Conservation (phyloP, 2,113 vertebrate species). For the Strix uralensis region DNA sequence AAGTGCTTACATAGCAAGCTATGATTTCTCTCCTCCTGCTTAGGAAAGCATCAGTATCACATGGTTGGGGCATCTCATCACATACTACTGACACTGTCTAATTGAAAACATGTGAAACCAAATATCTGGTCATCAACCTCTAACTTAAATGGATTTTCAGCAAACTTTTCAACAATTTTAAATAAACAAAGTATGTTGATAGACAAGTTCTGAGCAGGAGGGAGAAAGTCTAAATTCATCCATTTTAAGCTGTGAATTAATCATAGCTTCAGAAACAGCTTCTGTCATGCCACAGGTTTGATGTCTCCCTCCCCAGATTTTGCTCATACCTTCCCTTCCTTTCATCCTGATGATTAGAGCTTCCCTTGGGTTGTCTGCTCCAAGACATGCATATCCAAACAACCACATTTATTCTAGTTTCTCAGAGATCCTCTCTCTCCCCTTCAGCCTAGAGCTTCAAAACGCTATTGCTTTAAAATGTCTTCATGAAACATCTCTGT, state of each 20-base stretch:
- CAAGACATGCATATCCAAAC: slow-evolving; percentile 10
- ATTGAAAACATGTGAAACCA: neutral
- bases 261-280: slow-evolving; percentile 3
- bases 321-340: slow-evolving; percentile 26
- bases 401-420: neutral
- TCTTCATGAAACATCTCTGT: neutral
- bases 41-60: neutral
- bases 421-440: neutral
- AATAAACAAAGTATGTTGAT: neutral
- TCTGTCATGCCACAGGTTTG: slow-evolving; percentile 17
- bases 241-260: slow-evolving; percentile 17
- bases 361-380: slow-evolving; percentile 24
- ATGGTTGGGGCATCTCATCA: neutral
- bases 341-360: slow-evolving; percentile 14
- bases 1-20: neutral
- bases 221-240: neutral
- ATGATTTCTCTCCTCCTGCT: neutral
- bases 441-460: neutral
- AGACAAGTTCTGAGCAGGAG: neutral
- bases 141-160: neutral
- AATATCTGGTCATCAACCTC: neutral
- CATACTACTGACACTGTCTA: neutral
- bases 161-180: neutral
- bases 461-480: neutral
- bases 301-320: neutral